phyloP scores from a whole-genome alignment of 2,113 vertebrate species.

The Trematomus loennbergii region DNA sequence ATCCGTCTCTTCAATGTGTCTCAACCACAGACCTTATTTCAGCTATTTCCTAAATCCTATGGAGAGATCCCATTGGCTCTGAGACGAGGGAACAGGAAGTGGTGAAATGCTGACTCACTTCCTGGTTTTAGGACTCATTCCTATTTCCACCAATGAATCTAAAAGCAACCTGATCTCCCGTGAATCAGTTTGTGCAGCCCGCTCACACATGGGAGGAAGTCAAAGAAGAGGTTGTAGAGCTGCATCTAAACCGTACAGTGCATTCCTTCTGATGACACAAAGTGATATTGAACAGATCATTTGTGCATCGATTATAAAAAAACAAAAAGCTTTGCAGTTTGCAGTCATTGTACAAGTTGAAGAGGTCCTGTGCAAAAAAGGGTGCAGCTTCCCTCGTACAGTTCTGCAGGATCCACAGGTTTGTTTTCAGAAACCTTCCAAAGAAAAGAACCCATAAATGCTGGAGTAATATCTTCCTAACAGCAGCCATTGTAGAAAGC shows the following conservation, averaged over 20 bases:
- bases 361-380: conserved; percentile 76
- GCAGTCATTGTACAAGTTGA: conserved; percentile 35
- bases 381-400: conserved; percentile 58
- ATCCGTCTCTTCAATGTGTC: too few relatives aligned
- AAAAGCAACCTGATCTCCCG: too few relatives aligned
- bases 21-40: too few relatives aligned
- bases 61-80: too few relatives aligned
- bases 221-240: neutral
- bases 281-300: conserved; percentile 26
- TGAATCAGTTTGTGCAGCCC: conserved; percentile 9
- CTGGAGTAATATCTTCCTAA: neutral
- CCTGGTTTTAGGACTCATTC: too few relatives aligned
- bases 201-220: neutral
- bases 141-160: neutral
- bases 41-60: too few relatives aligned
- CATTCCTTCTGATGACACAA: conserved; percentile 64
- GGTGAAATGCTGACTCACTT: too few relatives aligned
- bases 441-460: neutral
- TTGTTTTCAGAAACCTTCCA: conserved; percentile 4
- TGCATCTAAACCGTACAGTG: conserved; percentile 28
- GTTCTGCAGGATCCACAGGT: conserved; percentile 28
- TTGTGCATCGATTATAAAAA: conserved; percentile 55
- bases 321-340: conserved; percentile 24
- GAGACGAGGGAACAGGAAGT: too few relatives aligned
- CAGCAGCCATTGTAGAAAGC: neutral